Evolutionary conservation across 2,113 vertebrate genomes (phyloP), one percentile per base, ranked within the genome.

Genomic region (Oplegnathus fasciatus): DNA sequence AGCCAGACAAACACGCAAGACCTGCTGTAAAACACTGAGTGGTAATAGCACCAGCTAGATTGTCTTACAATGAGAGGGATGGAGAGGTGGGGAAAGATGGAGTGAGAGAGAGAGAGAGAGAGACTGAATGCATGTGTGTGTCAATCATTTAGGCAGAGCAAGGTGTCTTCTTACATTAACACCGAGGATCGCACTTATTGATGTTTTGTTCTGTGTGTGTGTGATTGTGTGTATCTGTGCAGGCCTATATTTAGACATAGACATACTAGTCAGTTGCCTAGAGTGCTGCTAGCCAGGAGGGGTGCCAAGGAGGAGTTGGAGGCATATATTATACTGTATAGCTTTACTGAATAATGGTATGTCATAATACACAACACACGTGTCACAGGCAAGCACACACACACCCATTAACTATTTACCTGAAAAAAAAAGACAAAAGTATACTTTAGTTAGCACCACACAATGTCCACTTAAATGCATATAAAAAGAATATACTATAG

Each of bases 21-120:
- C 18, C 76, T 72, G 85, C 86, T 88, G 91, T 88, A 91, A 76
- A 89, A 92, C 87, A 88, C 80, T 55, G 88, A 87, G 84, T 26
- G 75, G 78, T 80, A 82, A 88, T 83, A 89, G 70, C 85, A 86
- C 72, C 83, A 79, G 67, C 40, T 50, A 68, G 72, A 88, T 73
- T 86, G 81, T 84, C 78, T 90, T 83, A 85, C 75, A 78, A 20
- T 28, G 40, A 67, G 65, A 85, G 15, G 15, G 82, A 68, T 14
- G 15, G 80, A 85, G 42, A 28, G 83, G 67, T 57, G 44, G 46
- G 26, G 44, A 20, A 26, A 50, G 32, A 67, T 9, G 57, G 70
- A 52, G 48, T 1, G 30, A 32, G 22, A 1, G 46, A 32, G 57
- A 6, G 20, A 57, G 17, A 28, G 40, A 57, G 37, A 42, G 52